A percentile compares a stretch with the other conserved stretches of the same genome.
Conservation (phyloP, 35 echinoderm and acorn worm species). For the Holothuria glaberrima region DNA sequence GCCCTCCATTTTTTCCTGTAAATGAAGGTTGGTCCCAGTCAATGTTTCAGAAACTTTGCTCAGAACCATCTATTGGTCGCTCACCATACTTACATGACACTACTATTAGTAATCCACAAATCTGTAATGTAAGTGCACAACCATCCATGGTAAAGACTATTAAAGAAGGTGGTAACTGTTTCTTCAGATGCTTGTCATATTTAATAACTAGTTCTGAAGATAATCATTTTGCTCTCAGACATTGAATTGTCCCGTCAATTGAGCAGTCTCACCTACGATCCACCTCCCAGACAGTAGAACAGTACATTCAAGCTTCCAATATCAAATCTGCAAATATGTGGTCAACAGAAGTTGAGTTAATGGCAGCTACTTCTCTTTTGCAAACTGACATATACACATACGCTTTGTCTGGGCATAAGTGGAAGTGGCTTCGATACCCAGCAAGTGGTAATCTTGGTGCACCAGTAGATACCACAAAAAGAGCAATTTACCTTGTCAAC, state of each 20-base stretch:
- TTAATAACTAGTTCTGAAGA: conserved; percentile 4
- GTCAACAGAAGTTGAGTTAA: conserved; percentile 20
- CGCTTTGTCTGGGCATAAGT: neutral
- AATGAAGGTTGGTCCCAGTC: too few relatives aligned
- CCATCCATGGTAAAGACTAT: neutral
- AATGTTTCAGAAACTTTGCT: too few relatives aligned
- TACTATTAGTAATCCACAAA: too few relatives aligned
- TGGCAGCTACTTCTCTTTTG: conserved; percentile 13
- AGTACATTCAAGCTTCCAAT: neutral
- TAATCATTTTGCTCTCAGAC: neutral
- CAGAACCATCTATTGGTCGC: too few relatives aligned
- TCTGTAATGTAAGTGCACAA: too few relatives aligned
- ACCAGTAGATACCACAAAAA: neutral
- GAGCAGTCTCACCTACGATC: neutral
- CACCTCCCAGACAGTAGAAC: conserved; percentile 5
- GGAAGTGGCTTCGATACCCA: conserved; percentile 29
- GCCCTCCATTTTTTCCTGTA: too few relatives aligned
- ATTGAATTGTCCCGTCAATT: conserved; percentile 1
- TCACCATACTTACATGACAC: too few relatives aligned
- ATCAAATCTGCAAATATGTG: neutral
- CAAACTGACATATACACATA: conserved; percentile 35
- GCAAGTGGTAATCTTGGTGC: neutral
- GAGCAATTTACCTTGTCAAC: conserved; percentile 30
- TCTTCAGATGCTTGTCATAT: conserved; percentile 42
- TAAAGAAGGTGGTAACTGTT: conserved; percentile 38